Evolutionary conservation across 2,113 vertebrate genomes (phyloP).

Genomic region (Syngnathoides biaculeatus): DNA sequence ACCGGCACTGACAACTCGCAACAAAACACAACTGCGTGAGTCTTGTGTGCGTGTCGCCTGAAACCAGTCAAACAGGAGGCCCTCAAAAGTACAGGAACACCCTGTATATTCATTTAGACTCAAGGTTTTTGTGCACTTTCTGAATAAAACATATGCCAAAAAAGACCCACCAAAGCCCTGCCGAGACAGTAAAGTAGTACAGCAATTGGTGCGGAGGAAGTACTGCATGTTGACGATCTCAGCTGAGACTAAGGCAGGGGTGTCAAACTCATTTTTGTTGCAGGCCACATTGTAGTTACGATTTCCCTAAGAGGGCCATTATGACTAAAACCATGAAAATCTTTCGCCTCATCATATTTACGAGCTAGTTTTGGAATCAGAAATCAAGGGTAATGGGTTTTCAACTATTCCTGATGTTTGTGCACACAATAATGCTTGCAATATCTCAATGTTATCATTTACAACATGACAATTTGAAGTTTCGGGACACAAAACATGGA

Average conservation of each 20-base stretch:
- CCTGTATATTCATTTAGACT: not conserved
- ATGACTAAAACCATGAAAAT: too few relatives aligned
- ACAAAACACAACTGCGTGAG: constrained; percentile 45
- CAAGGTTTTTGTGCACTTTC: not conserved
- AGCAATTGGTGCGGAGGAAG: not conserved
- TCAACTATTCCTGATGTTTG: too few relatives aligned
- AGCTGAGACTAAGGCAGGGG: not conserved
- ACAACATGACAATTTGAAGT: too few relatives aligned
- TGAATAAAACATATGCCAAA: not conserved
- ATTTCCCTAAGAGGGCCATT: too few relatives aligned
- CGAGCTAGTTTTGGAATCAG: too few relatives aligned
- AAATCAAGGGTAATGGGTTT: too few relatives aligned
- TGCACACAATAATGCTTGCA: too few relatives aligned
- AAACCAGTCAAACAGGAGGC: constrained; percentile 45
- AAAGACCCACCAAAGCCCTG: not conserved
- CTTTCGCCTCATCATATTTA: too few relatives aligned
- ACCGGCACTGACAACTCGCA: constrained; percentile 44
- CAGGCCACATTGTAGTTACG: too few relatives aligned
- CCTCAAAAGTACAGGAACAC: not conserved
- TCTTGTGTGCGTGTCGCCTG: constrained; percentile 49
- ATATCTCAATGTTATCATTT: too few relatives aligned
- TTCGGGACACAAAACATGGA: too few relatives aligned
- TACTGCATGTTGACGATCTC: not conserved
- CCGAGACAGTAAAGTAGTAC: not conserved
- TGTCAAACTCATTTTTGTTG: too few relatives aligned